Conservation (phyloP, 2,888 invertebrate genomes). For the Drosophila paramelanica region DNA sequence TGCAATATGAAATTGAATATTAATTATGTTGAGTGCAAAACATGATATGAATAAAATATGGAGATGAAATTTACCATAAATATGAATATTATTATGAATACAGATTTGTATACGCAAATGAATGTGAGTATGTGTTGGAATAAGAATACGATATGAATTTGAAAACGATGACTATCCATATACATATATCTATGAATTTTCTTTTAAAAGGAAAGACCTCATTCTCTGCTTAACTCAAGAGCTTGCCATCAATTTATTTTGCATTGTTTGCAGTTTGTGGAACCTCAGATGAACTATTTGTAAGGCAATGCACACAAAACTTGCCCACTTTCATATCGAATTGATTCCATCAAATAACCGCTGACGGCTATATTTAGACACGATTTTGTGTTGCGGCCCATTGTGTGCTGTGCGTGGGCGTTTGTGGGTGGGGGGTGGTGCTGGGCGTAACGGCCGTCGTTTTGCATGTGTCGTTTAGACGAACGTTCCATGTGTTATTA, state of each 20-base stretch:
- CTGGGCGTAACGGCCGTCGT: background rate
- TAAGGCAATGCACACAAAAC: background rate
- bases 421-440: background rate
- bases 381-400: slow-evolving; percentile 8
- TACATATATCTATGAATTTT: no score
- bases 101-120: no score
- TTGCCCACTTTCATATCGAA: slow-evolving; percentile 4
- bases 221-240: no score
- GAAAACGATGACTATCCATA: no score
- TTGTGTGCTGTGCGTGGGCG: background rate
- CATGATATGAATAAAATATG: background rate
- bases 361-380: slow-evolving; percentile 33
- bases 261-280: background rate
- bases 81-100: no score
- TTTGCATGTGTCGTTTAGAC: slow-evolving; percentile 5
- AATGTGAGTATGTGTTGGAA: no score
- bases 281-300: background rate
- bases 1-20: background rate
- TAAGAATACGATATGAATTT: no score
- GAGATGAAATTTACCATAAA: background rate
- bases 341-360: slow-evolving; percentile 28
- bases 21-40: no score
- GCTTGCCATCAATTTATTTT: no score
- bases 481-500: slow-evolving; percentile 4
- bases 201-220: no score